These are phyloP conservation scores for Philereme vetulata DNA, from an alignment of 2,888 invertebrate species.

Conservation along the genomic window DNA sequence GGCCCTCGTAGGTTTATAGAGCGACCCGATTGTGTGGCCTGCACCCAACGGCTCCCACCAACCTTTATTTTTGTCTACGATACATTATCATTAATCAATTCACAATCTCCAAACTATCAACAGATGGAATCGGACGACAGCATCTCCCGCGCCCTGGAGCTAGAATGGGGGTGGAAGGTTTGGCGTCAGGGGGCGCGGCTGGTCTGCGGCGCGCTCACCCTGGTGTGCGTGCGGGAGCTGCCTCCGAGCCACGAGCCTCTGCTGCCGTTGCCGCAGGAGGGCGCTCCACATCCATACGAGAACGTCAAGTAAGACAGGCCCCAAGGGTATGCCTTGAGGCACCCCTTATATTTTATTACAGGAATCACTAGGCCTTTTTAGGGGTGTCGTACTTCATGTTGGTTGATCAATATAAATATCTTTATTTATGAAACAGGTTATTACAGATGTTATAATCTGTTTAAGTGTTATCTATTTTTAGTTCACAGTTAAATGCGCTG, in stretches of 20 bases:
- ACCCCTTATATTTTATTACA: no score
- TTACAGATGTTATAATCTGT: no score
- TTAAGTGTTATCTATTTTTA: no score
- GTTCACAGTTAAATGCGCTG: no score
- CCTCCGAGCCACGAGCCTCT: conserved; percentile 79
- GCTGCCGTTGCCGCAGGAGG: conserved; percentile 42
- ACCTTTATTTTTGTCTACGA: neutral
- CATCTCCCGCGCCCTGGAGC: conserved; percentile 85
- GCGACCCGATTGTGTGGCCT: no score
- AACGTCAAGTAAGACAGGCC: conserved; percentile 34
- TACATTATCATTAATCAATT: no score
- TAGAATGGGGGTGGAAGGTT: conserved; percentile 94
- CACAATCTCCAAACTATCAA: no score
- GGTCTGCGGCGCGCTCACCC: conserved; percentile 90
- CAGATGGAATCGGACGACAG: conserved; percentile 85
- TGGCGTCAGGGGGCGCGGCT: conserved; percentile 97
- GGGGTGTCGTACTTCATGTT: no score
- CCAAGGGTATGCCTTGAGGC: neutral
- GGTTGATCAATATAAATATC: no score
- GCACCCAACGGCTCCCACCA: no score
- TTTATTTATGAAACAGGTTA: no score
- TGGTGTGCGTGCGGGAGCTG: conserved; percentile 93
- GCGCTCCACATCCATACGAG: conserved; percentile 33
- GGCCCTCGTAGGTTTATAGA: no score
- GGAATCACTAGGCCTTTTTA: neutral